Evolutionary conservation across 2,113 vertebrate genomes (phyloP).

Genomic region (Chloroceryle aenea): DNA sequence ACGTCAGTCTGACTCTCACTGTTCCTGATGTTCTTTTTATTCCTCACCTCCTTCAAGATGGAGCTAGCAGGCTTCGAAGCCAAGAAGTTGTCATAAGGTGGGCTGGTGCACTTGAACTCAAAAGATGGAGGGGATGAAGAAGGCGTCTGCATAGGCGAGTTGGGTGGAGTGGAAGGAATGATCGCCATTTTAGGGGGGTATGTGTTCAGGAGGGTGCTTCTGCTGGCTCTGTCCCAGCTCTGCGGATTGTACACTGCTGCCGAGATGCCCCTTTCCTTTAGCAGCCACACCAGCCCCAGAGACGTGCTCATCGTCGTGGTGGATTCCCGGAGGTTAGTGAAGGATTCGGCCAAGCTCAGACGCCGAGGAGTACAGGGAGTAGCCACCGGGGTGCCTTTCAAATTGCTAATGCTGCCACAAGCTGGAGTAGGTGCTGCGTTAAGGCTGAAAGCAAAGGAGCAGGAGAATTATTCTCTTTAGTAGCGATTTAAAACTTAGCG

Average conservation of each 20-base stretch:
- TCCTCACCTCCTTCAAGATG: constrained; percentile 91
- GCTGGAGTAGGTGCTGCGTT: constrained; percentile 77
- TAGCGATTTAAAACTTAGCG: neutral
- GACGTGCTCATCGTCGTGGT: constrained; percentile 96
- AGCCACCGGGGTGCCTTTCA: constrained; percentile 86
- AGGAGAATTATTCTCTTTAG: neutral
- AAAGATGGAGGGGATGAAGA: constrained; percentile 80
- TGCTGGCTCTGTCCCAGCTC: constrained; percentile 88
- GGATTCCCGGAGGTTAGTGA: constrained; percentile 92
- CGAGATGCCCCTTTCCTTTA: constrained; percentile 93
- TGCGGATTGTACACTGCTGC: constrained; percentile 91
- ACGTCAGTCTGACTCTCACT: constrained; percentile 89
- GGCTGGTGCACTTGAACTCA: constrained; percentile 88
- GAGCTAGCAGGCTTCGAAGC: constrained; percentile 94
- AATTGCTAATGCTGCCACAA: constrained; percentile 82
- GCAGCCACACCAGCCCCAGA: constrained; percentile 90
- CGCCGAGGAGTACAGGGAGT: constrained; percentile 93
- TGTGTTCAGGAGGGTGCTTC: constrained; percentile 63
- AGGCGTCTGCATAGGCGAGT: constrained; percentile 88
- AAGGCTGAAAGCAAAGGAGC: constrained; percentile 74
- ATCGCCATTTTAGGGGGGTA: constrained; percentile 77
- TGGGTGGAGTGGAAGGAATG: constrained; percentile 89
- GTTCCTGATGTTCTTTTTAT: constrained; percentile 80
- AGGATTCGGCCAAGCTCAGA: constrained; percentile 92
- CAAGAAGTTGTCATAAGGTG: constrained; percentile 90